Percentiles rank a stretch among this genome's conserved stretches.
Conservation (phyloP, 2,888 invertebrate species). For the Eupithecia centaureata region DNA sequence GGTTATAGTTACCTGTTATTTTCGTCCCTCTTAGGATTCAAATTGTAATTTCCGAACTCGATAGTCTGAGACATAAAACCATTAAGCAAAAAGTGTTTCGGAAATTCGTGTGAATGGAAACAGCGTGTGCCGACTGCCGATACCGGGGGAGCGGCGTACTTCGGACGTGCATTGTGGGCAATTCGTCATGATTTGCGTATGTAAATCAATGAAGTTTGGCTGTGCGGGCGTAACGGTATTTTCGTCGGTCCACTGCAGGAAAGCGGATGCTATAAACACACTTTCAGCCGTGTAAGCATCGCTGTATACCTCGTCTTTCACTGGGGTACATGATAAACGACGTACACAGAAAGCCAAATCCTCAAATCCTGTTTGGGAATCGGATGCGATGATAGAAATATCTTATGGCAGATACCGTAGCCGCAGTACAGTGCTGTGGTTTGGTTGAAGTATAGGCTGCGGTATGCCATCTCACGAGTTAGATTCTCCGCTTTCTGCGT, state of each 20-base stretch:
- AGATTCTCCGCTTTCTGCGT: neutral
- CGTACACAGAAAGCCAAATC: conserved; percentile 19
- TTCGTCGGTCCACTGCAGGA: conserved; percentile 79
- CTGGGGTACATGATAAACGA: conserved; percentile 52
- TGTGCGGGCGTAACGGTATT: conserved; percentile 80
- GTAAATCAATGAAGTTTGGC: conserved; percentile 81
- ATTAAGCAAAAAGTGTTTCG: conserved; percentile 30
- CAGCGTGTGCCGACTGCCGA: conserved; percentile 49
- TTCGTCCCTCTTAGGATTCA: neutral
- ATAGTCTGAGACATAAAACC: neutral
- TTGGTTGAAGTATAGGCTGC: neutral
- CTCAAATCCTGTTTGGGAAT: conserved; percentile 23
- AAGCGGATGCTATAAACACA: conserved; percentile 83
- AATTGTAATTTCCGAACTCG: conserved; percentile 1
- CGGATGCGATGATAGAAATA: conserved; percentile 37
- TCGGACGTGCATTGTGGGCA: conserved; percentile 74
- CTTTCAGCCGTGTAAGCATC: conserved; percentile 70
- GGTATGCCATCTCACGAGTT: neutral
- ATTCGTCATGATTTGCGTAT: conserved; percentile 83
- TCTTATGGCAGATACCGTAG: neutral
- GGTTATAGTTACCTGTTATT: neutral
- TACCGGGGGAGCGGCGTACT: conserved; percentile 61
- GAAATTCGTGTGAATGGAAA: conserved; percentile 14
- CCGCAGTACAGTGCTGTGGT: neutral
- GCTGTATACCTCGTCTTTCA: conserved; percentile 56